Base-by-base conservation (phyloP, 2,888 invertebrate species). In the Argynnis bischoffii region DNA sequence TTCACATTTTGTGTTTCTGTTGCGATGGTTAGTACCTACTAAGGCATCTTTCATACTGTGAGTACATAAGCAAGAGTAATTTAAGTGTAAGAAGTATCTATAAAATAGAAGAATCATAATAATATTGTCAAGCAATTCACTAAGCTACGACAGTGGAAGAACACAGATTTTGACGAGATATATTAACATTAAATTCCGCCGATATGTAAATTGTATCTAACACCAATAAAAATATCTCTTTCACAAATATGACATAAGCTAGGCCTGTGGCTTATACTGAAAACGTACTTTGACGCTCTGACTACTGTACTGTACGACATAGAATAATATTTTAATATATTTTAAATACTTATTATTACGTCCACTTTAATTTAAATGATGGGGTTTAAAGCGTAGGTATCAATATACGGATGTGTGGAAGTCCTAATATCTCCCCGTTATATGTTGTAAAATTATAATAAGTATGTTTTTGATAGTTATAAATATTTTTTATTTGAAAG, bases 141-240 rank as follows among this genome's bases (percentile, higher is more conserved):
- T 84, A 86, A 83, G 83, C 86, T 86, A 86, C 74, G 80, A 83
- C 77, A 86, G 83, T 89, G 89, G 89, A 90, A 90, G 92, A 89
- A 89, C 89, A 89, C 81, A 90, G 86, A 88, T 88, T 86, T 84
- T 75, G 77, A 85, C 81, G 81, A 83, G 79, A 81, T 81, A 79
- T 78, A 77, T 79, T 81, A n/a, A 83, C 76, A 80, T 77, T 65
- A 78, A 81, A 77, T 79, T 81, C 75, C 77, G 81, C 74, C 85
- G 88, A 90, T 90, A 90, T 91, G 87, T 86, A 86, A 78, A 79
- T 84, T 82, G 82, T 84, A 82, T 81, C 86, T 88, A 89, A 88
- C 86, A 89, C 78, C 84, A 79, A 88, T 81, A 76, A 79, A 84
- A 85, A 81, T 80, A 81, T 81, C 70, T 67, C 76, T 79, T 35